phyloP scores from a whole-genome alignment of 2,113 vertebrate species.

The Emydocephalus ijimae region DNA sequence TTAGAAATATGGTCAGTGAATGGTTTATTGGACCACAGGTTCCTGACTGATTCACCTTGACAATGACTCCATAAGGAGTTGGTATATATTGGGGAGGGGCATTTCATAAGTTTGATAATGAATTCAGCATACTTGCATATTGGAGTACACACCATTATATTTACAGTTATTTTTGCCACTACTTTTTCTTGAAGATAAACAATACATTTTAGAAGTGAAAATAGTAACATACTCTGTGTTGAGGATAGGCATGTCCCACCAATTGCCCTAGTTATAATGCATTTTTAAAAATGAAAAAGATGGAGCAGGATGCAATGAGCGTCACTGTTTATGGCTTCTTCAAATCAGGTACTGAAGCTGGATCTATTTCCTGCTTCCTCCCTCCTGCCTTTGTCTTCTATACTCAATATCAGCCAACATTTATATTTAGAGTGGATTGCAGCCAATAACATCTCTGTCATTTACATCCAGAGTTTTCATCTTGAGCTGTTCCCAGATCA shows the following conservation, averaged over 20 bases:
- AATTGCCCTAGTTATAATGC: background rate
- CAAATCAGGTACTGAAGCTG: background rate
- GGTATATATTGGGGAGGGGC: background rate
- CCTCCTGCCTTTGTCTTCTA: background rate
- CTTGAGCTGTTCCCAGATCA: conserved; percentile 3
- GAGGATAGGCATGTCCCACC: background rate
- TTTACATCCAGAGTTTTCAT: conserved; percentile 21
- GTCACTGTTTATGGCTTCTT: background rate
- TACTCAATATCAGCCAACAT: background rate
- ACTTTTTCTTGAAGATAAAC: background rate
- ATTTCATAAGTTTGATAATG: background rate
- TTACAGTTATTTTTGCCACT: background rate
- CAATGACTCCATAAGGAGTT: background rate
- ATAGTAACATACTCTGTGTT: background rate
- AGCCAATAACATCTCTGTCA: background rate
- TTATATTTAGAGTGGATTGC: background rate
- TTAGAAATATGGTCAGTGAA: background rate
- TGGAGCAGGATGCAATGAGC: background rate
- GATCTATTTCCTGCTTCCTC: background rate
- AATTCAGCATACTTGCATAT: background rate
- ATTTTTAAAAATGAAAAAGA: background rate
- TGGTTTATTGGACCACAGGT: background rate
- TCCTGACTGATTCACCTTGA: background rate
- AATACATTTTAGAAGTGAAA: background rate
- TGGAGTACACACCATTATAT: background rate